A percentile compares a stretch with the other conserved stretches of the same genome.
These are phyloP conservation scores for Alligator sinensis DNA, from an alignment of 2,113 vertebrate species.

Conservation along the genomic window DNA sequence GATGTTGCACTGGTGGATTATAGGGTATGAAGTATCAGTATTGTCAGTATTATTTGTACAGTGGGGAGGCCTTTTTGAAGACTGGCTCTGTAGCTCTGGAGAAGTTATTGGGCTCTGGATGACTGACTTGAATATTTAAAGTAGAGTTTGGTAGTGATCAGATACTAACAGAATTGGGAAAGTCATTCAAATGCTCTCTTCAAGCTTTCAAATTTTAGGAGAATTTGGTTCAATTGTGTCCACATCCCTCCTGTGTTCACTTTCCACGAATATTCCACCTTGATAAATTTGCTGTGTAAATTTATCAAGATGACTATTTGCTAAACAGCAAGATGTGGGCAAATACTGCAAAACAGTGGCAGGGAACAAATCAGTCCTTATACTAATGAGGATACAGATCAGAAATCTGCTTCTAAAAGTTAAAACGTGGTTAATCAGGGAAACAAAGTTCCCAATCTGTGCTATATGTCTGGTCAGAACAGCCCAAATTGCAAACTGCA, in stretches of 20 bases:
- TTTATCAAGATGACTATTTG: not conserved
- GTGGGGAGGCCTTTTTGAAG: not conserved
- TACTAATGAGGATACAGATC: not conserved
- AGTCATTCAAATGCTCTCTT: not conserved
- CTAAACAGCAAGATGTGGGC: not conserved
- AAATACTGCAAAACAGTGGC: not conserved
- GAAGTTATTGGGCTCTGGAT: not conserved
- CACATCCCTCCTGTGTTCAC: not conserved
- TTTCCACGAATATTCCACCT: not conserved
- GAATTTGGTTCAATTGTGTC: not conserved
- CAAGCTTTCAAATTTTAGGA: not conserved
- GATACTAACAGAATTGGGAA: not conserved
- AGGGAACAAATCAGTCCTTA: not conserved
- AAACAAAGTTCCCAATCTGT: not conserved
- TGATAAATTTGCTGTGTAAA: not conserved
- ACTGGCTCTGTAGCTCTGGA: not conserved
- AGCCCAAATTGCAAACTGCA: not conserved
- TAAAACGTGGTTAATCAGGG: not conserved
- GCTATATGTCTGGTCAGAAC: not conserved
- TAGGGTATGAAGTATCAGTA: not conserved
- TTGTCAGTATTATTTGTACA: not conserved
- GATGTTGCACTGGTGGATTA: too few relatives aligned
- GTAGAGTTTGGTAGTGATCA: not conserved
- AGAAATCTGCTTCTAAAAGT: not conserved
- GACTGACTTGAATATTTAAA: not conserved